phyloP scores from a whole-genome alignment of 2,888 invertebrate species.

The Pycnomerus fuliginosus region DNA sequence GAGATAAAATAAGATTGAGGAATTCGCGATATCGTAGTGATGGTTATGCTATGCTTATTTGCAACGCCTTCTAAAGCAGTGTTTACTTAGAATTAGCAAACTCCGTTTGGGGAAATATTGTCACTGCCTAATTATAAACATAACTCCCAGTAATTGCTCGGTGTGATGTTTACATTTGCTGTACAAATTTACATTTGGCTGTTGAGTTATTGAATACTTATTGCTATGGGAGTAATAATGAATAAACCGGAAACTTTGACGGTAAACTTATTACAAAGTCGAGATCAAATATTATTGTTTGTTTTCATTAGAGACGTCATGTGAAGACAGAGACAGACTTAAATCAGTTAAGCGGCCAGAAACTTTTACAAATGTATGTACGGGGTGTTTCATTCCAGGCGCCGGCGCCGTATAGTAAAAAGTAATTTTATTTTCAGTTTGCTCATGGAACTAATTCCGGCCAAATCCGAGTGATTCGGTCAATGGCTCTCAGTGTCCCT shows the following conservation, averaged over 20 bases:
- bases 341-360: no score
- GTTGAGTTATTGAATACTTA: constrained; percentile 48
- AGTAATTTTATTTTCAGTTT: no score
- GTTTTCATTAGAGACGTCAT: constrained; percentile 38
- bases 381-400: no score
- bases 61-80: constrained; percentile 38
- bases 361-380: no score
- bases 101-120: constrained; percentile 51
- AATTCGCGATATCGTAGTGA: no score
- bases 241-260: constrained; percentile 37
- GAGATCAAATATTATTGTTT: constrained; percentile 42
- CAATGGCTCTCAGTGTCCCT: no score
- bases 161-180: constrained; percentile 53
- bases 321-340: no score
- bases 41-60: constrained; percentile 38
- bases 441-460: no score
- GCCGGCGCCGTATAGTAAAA: no score
- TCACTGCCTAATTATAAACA: constrained; percentile 49
- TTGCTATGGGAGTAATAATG: constrained; percentile 37
- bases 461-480: no score
- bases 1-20: no score
- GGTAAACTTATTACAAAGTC: constrained; percentile 39
- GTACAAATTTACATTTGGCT: constrained; percentile 50
- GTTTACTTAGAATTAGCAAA: constrained; percentile 52
- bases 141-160: constrained; percentile 50